Evolutionary conservation across 2,888 invertebrate genomes (phyloP).

Genomic region (Formica aserva): DNA sequence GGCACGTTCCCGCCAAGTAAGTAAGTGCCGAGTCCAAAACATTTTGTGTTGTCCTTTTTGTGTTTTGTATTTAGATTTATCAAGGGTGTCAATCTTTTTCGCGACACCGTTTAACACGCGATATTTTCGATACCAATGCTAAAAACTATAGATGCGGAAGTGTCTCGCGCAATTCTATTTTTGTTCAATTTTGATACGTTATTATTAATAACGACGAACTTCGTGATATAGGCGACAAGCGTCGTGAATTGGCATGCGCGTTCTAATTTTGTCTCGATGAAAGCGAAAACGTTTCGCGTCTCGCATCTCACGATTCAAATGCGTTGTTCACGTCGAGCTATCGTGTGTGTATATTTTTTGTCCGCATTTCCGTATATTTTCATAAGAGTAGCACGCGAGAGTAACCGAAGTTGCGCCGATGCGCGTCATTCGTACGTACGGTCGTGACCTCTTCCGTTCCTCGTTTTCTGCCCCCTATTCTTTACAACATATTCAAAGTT

Average conservation of each 20-base stretch:
- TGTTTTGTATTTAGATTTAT: not conserved
- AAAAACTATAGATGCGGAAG: not conserved
- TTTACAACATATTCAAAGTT: not conserved
- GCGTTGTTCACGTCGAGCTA: not conserved
- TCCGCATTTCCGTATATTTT: slow-evolving; percentile 6
- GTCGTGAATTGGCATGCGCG: not conserved
- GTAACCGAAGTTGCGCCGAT: not conserved
- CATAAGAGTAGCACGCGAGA: slow-evolving; percentile 5
- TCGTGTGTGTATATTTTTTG: not conserved
- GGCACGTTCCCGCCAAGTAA: slow-evolving; percentile 69
- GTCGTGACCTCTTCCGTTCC: not conserved
- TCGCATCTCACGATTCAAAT: not conserved
- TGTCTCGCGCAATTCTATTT: not conserved
- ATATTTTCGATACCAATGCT: not conserved
- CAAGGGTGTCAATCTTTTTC: not conserved
- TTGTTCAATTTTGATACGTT: not conserved
- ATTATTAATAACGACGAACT: not conserved
- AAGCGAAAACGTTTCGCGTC: not conserved
- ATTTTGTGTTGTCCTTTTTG: not conserved
- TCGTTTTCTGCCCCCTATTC: too few species aligned
- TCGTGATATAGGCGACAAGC: not conserved
- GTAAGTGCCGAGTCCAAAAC: slow-evolving; percentile 68
- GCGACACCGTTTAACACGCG: not conserved
- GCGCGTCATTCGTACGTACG: not conserved
- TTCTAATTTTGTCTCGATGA: not conserved